Conservation (phyloP, 2,797 vertebrate species). For the Heterohyrax brucei region DNA sequence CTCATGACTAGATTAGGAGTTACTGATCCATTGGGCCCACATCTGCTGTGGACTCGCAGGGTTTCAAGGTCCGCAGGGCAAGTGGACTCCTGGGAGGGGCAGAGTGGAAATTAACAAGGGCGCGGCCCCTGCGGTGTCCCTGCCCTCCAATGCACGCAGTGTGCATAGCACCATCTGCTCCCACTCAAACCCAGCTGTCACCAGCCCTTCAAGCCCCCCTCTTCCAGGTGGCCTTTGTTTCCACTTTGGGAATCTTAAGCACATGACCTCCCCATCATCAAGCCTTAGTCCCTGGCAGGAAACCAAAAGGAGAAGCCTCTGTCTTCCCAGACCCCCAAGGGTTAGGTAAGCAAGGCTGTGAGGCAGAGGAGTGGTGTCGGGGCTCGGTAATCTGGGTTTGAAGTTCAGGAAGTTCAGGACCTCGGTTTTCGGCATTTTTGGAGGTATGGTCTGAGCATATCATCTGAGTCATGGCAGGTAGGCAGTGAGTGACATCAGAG, state of each 20-base stretch:
- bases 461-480: neutral
- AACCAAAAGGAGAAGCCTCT: neutral
- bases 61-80: neutral
- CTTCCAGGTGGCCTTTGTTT: neutral
- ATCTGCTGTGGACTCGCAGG: neutral
- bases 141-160: accelerated
- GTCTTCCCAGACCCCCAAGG: neutral
- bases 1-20: neutral
- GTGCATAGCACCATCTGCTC: neutral
- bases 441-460: neutral
- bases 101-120: neutral
- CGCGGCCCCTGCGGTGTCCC: neutral
- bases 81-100: neutral
- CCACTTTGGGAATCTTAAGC: neutral
- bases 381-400: neutral
- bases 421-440: neutral
- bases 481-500: neutral
- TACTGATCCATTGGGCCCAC: neutral
- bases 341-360: neutral
- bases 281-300: neutral
- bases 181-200: neutral
- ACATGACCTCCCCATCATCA: neutral
- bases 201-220: neutral
- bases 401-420: neutral
- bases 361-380: neutral